Evolutionary conservation across 1,140 invertebrate species (phyloP).

Genomic region (Brachionus calyciflorus): DNA sequence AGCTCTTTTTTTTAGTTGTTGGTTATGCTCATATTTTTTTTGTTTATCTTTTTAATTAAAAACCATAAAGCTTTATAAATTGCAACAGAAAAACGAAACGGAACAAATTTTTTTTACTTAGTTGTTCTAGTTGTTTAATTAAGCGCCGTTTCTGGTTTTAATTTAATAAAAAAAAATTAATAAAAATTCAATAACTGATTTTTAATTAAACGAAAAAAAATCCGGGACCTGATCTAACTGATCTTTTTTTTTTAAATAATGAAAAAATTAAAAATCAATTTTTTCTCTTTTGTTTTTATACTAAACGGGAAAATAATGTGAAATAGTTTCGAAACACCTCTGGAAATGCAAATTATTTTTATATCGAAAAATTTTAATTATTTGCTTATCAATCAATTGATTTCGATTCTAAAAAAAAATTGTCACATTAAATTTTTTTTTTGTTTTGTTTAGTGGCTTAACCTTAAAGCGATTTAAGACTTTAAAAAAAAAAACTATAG

Average conservation of each 20-base stretch:
- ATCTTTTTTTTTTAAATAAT: not conserved
- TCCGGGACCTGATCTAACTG: not conserved
- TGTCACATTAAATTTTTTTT: conserved; percentile 31
- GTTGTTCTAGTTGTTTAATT: too few species aligned
- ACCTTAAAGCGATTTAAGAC: too few species aligned
- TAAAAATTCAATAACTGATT: too few species aligned
- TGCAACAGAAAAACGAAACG: too few species aligned
- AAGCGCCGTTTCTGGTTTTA: conserved; percentile 33
- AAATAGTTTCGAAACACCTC: conserved; percentile 39
- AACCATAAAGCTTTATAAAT: too few species aligned
- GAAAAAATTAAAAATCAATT: not conserved
- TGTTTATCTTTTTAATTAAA: conserved; percentile 43
- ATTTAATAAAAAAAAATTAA: conserved; percentile 36
- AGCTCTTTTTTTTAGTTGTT: not conserved
- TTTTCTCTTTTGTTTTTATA: too few species aligned
- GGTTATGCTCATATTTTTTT: conserved; percentile 25
- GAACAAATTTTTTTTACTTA: conserved; percentile 34
- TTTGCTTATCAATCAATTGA: conserved; percentile 44
- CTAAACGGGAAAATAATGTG: too few species aligned
- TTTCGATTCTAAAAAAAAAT: not conserved
- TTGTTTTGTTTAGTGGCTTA: too few species aligned
- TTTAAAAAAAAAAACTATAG: too few species aligned
- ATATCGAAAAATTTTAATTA: conserved; percentile 21
- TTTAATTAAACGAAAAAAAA: too few species aligned
- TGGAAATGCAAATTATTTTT: not conserved